Base-by-base conservation (phyloP, 2,888 invertebrate genomes). In the Mycalesis mineus region DNA sequence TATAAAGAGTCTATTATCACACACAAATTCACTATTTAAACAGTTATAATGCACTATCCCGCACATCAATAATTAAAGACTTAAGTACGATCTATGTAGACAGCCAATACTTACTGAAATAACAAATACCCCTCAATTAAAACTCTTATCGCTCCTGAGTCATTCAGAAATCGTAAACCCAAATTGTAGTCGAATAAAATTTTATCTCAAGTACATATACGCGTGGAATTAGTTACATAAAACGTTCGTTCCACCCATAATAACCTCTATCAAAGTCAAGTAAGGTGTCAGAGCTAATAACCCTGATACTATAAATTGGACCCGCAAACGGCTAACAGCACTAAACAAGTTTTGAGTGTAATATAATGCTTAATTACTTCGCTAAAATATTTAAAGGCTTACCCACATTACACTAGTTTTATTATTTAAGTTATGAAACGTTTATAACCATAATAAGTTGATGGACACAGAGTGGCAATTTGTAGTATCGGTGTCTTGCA, bases 291-390 rank as follows among this genome's bases (percentile, higher is more conserved):
- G 31, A 50, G 13, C 40, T 40, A 47, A 56, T 40, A 42, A 42
- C n/a, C 47, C 9, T 14, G 7, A 29, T 14, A 33, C 52, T 11
- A 49, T 60, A 56, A 37, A 48, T 47, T 55, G 31, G 22, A 45
- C 45, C 22, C 39, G 41, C 22, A 15, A 58, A 57, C 51, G 40
- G 47, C 41, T n/a, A 40, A 51, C 40, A 28, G 13, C 40, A 51
- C 51, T 47, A 40, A 50, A 55, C 48, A 53, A 52, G 52, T 52
- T 15, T 53, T 42, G 37, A 57, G 40, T 53, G 53, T 56, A 59
- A 63, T 63, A 59, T 55, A 47, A 61, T 61, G 55, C 11, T 59
- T 65, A 63, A 65, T 65, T 63, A 58, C 51, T 37, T 36, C 55
- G 63, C 50, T 62, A 55, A 47, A 61, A 52, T 33, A 52, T 31